These are phyloP conservation scores for Byasa hedistus DNA, from an alignment of 2,888 invertebrate genomes.

Conservation along the genomic window DNA sequence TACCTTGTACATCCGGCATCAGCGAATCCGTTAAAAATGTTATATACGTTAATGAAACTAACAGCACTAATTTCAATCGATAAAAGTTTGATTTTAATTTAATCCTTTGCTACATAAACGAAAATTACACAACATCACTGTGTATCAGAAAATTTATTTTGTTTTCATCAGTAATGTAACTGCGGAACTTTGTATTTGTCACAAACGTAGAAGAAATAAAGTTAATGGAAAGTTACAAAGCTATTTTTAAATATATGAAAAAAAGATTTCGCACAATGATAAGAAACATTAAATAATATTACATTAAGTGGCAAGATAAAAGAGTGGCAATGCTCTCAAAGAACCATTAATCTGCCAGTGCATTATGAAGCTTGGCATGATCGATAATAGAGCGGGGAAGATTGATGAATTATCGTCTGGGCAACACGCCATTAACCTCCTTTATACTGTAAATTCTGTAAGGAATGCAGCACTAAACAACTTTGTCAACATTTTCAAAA, in stretches of 20 bases:
- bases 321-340: slow-evolving; percentile 48
- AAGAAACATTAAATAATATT: slow-evolving; percentile 38
- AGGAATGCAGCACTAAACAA: slow-evolving; percentile 25
- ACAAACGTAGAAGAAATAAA: too few relatives aligned
- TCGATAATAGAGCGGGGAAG: slow-evolving; percentile 50
- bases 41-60: too few relatives aligned
- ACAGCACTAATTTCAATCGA: too few relatives aligned
- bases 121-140: too few relatives aligned
- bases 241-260: neutral
- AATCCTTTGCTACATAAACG: too few relatives aligned
- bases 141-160: too few relatives aligned
- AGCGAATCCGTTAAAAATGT: too few relatives aligned
- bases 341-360: slow-evolving; percentile 61
- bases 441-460: slow-evolving; percentile 29
- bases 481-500: slow-evolving; percentile 5
- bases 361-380: slow-evolving; percentile 53
- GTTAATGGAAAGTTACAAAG: too few relatives aligned
- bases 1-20: too few relatives aligned
- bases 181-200: too few relatives aligned
- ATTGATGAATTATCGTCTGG: slow-evolving; percentile 53
- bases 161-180: too few relatives aligned
- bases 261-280: slow-evolving; percentile 8
- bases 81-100: too few relatives aligned
- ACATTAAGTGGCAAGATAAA: slow-evolving; percentile 49
- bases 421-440: slow-evolving; percentile 32